Percentiles rank a stretch among this genome's conserved stretches.
phyloP scores from a whole-genome alignment of 2,888 invertebrate genomes.

The Acanthosepion esculentum region DNA sequence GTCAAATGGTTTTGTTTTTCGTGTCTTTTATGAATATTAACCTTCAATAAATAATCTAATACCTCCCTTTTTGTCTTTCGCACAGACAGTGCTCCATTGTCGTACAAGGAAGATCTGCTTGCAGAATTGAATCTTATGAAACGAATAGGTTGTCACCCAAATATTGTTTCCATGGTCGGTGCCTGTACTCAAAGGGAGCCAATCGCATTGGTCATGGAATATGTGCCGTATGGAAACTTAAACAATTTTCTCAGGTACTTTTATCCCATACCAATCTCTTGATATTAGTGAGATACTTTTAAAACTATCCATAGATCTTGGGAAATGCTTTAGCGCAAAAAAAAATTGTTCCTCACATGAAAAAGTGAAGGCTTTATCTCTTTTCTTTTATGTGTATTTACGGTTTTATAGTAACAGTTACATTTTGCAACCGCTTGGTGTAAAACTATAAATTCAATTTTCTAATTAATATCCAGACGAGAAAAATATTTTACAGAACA shows the following conservation, averaged over 20 bases:
- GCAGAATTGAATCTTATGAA: slow-evolving; percentile 87
- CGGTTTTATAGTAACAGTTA: too few species aligned
- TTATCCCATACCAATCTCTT: background rate
- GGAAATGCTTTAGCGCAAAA: too few species aligned
- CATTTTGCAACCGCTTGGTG: too few species aligned
- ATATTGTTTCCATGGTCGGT: slow-evolving; percentile 84
- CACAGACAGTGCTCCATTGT: slow-evolving; percentile 72
- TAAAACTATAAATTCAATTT: too few species aligned
- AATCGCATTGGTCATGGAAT: slow-evolving; percentile 85
- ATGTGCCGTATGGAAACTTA: slow-evolving; percentile 85
- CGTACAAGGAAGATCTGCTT: slow-evolving; percentile 81
- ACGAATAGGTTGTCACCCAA: slow-evolving; percentile 83
- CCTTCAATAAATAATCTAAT: background rate
- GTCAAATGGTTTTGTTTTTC: background rate
- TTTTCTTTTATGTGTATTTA: too few species aligned
- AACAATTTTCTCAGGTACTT: slow-evolving; percentile 73
- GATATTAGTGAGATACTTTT: background rate
- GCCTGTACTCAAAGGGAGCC: slow-evolving; percentile 84
- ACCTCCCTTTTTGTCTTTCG: background rate
- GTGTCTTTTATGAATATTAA: background rate
- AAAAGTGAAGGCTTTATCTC: too few species aligned
- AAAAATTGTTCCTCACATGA: too few species aligned
- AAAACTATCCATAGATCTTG: too few species aligned
- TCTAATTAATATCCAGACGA: too few species aligned
- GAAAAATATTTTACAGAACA: too few species aligned